Evolutionary conservation across 2,888 invertebrate genomes (phyloP).

Genomic region (Morpho achilles): DNA sequence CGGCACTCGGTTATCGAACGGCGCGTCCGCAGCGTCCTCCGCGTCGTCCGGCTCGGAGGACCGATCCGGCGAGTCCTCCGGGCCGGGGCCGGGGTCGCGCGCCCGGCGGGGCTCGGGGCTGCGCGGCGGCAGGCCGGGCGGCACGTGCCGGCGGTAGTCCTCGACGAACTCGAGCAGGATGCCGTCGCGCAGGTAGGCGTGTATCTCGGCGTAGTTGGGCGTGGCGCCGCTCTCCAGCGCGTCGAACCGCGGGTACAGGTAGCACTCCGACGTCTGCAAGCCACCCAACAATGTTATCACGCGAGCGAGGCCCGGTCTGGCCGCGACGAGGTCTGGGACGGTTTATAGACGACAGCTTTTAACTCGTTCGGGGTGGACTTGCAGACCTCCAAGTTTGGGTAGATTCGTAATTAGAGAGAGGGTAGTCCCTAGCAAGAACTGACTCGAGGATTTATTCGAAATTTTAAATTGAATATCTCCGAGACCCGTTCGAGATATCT

Average conservation of each 20-base stretch:
- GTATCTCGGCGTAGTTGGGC: conserved; percentile 62
- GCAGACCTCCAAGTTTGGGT: conserved; percentile 25
- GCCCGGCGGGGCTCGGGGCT: not conserved
- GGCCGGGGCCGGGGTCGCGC: not conserved
- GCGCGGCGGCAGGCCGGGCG: conserved; percentile 33
- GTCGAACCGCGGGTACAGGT: conserved; percentile 74
- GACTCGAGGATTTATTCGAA: too few relatives aligned
- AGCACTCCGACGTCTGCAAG: conserved; percentile 60
- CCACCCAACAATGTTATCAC: conserved; percentile 25
- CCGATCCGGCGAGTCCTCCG: not conserved
- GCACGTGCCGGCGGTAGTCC: conserved; percentile 62
- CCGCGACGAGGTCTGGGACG: not conserved
- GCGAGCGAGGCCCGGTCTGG: not conserved
- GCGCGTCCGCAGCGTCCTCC: not conserved
- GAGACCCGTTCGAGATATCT: too few relatives aligned
- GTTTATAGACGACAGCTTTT: too few relatives aligned
- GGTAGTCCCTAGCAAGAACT: too few relatives aligned
- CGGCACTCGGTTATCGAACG: not conserved
- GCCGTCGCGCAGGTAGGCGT: conserved; percentile 60
- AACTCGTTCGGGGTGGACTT: conserved; percentile 4
- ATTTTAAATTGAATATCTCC: too few relatives aligned
- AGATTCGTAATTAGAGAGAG: too few relatives aligned
- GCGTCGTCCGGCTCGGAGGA: not conserved
- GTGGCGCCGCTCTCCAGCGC: conserved; percentile 73
- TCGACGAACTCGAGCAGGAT: conserved; percentile 63